Conservation (phyloP, 2,888 invertebrate genomes). For the Tenthredo notha region DNA sequence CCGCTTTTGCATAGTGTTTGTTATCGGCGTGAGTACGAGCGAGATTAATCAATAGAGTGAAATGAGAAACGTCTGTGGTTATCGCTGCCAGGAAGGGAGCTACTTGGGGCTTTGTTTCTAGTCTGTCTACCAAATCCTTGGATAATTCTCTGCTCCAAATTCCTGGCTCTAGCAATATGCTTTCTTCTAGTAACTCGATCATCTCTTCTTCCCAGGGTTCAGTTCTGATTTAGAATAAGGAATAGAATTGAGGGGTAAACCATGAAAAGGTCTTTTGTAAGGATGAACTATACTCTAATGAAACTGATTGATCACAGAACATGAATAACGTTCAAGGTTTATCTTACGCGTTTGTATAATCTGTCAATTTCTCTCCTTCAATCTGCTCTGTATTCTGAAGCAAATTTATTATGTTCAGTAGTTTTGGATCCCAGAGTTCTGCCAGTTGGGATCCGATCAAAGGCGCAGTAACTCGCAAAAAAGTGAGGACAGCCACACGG, state of each 20-base stretch:
- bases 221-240: neutral
- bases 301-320: no score
- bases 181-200: constrained; percentile 71
- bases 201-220: constrained; percentile 70
- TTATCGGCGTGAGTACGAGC: constrained; percentile 61
- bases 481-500: constrained; percentile 65
- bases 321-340: no score
- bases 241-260: no score
- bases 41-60: constrained; percentile 65
- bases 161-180: constrained; percentile 69
- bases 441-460: constrained; percentile 69
- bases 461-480: constrained; percentile 69
- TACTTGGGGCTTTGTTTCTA: constrained; percentile 60
- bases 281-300: no score
- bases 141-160: constrained; percentile 70
- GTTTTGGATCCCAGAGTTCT: constrained; percentile 68
- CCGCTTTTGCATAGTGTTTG: constrained; percentile 66
- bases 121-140: constrained; percentile 66
- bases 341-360: constrained; percentile 52
- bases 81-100: constrained; percentile 69
- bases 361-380: neutral
- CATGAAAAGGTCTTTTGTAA: no score
- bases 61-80: constrained; percentile 66
- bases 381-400: constrained; percentile 59
- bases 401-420: constrained; percentile 65